Percentiles rank a stretch among this genome's conserved stretches.
Evolutionary conservation across 2,113 vertebrate species (phyloP).

Genomic region (Oryctolagus cuniculus): mOryCun1.1 NC_091433.1:123438001-123438500

Average conservation of each 20-base stretch:
- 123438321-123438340: conserved; percentile 16
- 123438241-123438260: background rate
- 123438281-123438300: background rate
- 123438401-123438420: background rate
- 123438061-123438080: background rate
- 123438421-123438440: background rate
- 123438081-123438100: background rate
- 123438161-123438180: background rate
- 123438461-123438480: background rate
- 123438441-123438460: background rate
- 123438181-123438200: background rate
- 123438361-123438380: background rate
- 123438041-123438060: background rate
- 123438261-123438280: background rate
- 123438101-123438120: background rate
- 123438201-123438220: background rate
- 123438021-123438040: background rate
- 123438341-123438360: background rate
- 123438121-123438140: background rate
- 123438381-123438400: background rate
- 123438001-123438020: background rate
- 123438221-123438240: background rate
- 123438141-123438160: background rate
- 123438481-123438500: background rate
- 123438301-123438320: background rate